Evolutionary conservation across 1,140 invertebrate genomes (phyloP).

Genomic region (Odontomachus brunneus): DNA sequence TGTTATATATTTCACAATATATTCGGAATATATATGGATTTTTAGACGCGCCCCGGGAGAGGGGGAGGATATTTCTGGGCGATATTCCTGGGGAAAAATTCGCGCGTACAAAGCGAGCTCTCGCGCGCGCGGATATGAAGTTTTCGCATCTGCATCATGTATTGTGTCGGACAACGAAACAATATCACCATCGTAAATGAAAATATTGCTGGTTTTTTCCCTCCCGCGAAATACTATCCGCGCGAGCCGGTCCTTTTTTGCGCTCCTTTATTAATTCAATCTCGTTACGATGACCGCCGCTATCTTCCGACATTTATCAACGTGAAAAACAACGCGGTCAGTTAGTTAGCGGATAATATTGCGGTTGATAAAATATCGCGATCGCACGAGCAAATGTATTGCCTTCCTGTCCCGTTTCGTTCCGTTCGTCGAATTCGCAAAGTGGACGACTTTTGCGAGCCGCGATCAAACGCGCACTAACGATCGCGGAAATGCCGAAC

Average conservation of each 20-base stretch:
- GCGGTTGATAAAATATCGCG: too few species aligned
- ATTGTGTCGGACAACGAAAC: constrained; percentile 56
- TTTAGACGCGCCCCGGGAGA: constrained; percentile 30
- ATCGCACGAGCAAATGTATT: too few species aligned
- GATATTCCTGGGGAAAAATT: constrained; percentile 44
- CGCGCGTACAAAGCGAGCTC: constrained; percentile 32
- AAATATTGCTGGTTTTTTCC: constrained; percentile 46
- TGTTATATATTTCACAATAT: constrained; percentile 58
- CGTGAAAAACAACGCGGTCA: background rate
- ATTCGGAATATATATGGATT: constrained; percentile 50
- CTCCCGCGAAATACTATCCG: constrained; percentile 37
- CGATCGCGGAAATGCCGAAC: background rate
- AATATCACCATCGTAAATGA: constrained; percentile 52
- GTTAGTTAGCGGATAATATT: background rate
- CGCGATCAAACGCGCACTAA: too few species aligned
- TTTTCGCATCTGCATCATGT: constrained; percentile 52
- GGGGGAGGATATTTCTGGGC: background rate
- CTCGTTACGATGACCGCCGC: background rate
- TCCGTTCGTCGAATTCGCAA: too few species aligned
- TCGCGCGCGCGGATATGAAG: constrained; percentile 24
- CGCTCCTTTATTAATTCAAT: constrained; percentile 48
- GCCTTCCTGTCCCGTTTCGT: too few species aligned
- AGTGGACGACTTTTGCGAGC: too few species aligned
- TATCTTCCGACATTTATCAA: constrained; percentile 1
- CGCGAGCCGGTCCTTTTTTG: background rate